Conservation (phyloP, 2,888 invertebrate genomes). For the Himalopsyche japonica region DNA sequence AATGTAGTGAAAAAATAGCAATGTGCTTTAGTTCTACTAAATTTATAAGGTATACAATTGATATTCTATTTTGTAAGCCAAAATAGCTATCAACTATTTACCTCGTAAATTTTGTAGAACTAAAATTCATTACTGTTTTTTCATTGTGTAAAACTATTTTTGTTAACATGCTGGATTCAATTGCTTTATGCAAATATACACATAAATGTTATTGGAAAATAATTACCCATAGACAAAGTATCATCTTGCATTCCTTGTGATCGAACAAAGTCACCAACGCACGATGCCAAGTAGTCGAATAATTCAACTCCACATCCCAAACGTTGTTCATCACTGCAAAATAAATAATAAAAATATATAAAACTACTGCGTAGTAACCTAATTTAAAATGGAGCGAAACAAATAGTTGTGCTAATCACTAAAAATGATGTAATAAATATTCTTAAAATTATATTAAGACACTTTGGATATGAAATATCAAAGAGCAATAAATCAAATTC, state of each 20-base stretch:
- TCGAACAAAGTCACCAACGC: slow-evolving; percentile 71
- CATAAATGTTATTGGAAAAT: neutral
- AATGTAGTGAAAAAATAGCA: no score
- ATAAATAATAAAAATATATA: neutral
- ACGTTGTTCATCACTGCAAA: slow-evolving; percentile 60
- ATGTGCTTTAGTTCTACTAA: no score
- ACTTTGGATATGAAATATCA: neutral
- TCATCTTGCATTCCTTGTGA: slow-evolving; percentile 62
- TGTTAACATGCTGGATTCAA: neutral
- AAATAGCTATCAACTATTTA: no score
- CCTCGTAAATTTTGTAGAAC: no score
- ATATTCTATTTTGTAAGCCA: no score
- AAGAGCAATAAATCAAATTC: neutral
- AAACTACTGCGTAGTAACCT: neutral
- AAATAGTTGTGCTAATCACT: no score
- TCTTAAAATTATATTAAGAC: no score
- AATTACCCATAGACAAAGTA: slow-evolving; percentile 68
- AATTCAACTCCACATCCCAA: slow-evolving; percentile 66
- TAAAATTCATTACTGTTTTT: no score
- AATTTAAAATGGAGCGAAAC: neutral
- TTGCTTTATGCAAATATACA: neutral
- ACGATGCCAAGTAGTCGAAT: slow-evolving; percentile 77
- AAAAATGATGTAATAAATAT: no score
- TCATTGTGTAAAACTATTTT: neutral
- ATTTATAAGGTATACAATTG: no score